These are phyloP conservation scores for Tipula helvola DNA, from an alignment of 2,888 invertebrate genomes.

Conservation along the genomic window DNA sequence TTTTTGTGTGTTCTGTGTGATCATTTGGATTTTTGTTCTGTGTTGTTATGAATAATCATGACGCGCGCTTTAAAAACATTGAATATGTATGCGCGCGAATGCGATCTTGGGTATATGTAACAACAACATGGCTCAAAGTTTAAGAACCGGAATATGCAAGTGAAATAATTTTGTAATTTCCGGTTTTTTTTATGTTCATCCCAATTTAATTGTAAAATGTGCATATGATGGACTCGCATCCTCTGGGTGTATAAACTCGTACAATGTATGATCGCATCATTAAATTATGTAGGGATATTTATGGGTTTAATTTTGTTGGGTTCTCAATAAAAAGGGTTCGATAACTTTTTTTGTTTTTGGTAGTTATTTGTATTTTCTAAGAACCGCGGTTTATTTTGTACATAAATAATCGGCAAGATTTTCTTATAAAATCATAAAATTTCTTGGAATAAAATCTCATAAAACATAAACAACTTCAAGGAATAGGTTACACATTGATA, in stretches of 20 bases:
- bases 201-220: not conserved
- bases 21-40: not conserved
- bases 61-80: not conserved
- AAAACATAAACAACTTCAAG: not conserved
- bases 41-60: not conserved
- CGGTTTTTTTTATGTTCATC: not conserved
- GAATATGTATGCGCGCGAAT: not conserved
- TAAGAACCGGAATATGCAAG: not conserved
- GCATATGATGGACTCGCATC: not conserved
- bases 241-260: not conserved
- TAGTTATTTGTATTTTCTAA: not conserved
- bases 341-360: not conserved
- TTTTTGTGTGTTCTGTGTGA: not conserved
- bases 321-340: not conserved
- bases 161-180: not conserved
- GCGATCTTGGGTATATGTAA: not conserved
- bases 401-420: not conserved
- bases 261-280: not conserved
- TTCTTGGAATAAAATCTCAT: not conserved
- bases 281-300: not conserved
- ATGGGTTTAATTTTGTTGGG: not conserved
- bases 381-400: not conserved
- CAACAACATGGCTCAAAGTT: not conserved
- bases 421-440: not conserved
- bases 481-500: not conserved